Conservation (phyloP, 2,113 vertebrate species). For the Actenoides lindsayi region DNA sequence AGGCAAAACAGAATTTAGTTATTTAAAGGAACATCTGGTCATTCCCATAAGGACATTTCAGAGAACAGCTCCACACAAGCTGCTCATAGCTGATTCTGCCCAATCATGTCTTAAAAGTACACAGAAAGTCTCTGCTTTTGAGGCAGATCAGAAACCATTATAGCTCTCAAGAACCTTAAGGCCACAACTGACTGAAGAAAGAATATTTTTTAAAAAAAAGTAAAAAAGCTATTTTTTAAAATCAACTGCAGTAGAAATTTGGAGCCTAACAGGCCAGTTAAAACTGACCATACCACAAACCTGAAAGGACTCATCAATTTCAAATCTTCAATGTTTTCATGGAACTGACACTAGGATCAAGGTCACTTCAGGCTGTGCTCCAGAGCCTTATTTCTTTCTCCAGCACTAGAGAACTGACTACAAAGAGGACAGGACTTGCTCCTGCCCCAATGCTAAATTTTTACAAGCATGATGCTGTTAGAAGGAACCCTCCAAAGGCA, state of each 20-base stretch:
- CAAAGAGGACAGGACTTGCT: not conserved
- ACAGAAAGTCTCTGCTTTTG: not conserved
- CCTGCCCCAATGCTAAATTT: not conserved
- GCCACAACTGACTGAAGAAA: not conserved
- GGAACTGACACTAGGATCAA: not conserved
- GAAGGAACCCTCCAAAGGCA: not conserved
- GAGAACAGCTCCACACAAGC: not conserved
- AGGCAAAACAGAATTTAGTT: not conserved
- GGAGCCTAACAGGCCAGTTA: not conserved
- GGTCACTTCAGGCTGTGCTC: not conserved
- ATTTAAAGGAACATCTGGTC: not conserved
- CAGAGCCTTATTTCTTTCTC: not conserved
- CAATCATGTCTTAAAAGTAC: accelerated
- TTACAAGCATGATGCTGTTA: not conserved
- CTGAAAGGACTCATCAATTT: not conserved
- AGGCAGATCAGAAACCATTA: not conserved
- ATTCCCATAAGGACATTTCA: not conserved
- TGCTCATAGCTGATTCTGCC: not conserved
- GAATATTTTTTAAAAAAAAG: not conserved
- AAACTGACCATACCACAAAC: not conserved
- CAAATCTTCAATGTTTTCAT: not conserved
- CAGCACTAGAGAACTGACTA: not conserved
- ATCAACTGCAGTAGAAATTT: not conserved
- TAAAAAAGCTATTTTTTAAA: not conserved
- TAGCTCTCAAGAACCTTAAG: not conserved